Conservation (phyloP, 1,140 invertebrate genomes). For the Bombus confusus region DNA sequence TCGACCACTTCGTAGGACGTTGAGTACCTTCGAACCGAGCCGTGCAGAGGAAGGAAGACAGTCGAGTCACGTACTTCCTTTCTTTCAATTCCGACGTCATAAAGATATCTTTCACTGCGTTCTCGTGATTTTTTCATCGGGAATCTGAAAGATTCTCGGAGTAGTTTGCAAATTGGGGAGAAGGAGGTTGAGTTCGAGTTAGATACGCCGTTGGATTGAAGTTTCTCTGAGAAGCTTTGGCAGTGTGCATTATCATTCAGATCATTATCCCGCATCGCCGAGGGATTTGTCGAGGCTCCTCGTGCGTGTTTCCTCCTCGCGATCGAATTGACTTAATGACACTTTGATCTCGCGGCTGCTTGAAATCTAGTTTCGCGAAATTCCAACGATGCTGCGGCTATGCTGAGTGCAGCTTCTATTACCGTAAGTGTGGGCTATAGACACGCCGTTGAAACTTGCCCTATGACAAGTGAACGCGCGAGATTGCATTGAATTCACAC, state of each 20-base stretch:
- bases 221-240: not conserved
- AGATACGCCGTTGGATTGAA: not conserved
- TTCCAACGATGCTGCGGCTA: slow-evolving; percentile 1
- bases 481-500: not conserved
- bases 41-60: not conserved
- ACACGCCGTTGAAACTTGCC: not conserved
- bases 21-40: not conserved
- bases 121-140: too few species aligned
- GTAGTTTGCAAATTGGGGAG: too few species aligned
- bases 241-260: not conserved
- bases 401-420: not conserved
- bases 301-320: not conserved
- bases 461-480: not conserved
- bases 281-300: not conserved
- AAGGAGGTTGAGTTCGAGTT: too few species aligned
- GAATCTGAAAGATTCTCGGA: too few species aligned
- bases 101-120: not conserved
- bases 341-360: slow-evolving; percentile 19
- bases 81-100: not conserved
- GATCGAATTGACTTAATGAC: slow-evolving; percentile 43
- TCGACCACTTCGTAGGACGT: not conserved
- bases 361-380: slow-evolving; percentile 19
- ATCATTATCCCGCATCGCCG: not conserved
- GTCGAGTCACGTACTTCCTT: not conserved
- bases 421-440: not conserved